A percentile compares a stretch with the other conserved stretches of the same genome.
These are phyloP conservation scores for Parasteatoda tepidariorum DNA, from an alignment of 1,140 invertebrate species.

Conservation along the genomic window DNA sequence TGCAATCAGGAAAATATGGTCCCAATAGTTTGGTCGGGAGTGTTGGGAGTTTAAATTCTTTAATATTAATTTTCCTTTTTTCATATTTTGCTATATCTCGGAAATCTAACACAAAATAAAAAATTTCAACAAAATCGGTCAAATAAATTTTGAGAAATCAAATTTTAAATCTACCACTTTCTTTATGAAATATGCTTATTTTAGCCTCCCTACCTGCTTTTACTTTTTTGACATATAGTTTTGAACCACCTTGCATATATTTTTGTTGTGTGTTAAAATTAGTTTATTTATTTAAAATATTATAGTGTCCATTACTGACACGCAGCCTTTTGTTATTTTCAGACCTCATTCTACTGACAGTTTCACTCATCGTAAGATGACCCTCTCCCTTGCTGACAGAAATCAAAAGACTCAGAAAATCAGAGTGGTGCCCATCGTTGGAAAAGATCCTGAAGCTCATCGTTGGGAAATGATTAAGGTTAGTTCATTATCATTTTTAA, in stretches of 20 bases:
- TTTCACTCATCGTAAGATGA: constrained; percentile 99
- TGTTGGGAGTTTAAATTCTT: no score
- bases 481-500: constrained; percentile 43
- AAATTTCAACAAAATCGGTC: no score
- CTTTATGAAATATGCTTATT: no score
- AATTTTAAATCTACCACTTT: no score
- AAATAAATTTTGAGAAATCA: no score
- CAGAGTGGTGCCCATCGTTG: constrained; percentile 94
- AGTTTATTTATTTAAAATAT: not conserved
- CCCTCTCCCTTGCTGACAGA: constrained; percentile 94
- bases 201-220: no score
- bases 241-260: not conserved
- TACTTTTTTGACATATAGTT: no score
- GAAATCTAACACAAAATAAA: no score
- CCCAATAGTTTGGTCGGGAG: no score
- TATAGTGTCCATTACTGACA: not conserved
- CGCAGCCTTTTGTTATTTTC: constrained; percentile 24
- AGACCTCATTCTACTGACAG: constrained; percentile 96
- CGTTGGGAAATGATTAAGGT: constrained; percentile 91
- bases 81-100: no score
- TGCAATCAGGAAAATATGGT: no score
- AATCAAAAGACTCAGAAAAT: constrained; percentile 97
- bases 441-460: constrained; percentile 92
- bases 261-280: not conserved
- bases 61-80: no score